A percentile compares a stretch with the other conserved stretches of the same genome.
Conservation (phyloP, 1,140 invertebrate genomes). For the Metaphire vulgaris region DNA sequence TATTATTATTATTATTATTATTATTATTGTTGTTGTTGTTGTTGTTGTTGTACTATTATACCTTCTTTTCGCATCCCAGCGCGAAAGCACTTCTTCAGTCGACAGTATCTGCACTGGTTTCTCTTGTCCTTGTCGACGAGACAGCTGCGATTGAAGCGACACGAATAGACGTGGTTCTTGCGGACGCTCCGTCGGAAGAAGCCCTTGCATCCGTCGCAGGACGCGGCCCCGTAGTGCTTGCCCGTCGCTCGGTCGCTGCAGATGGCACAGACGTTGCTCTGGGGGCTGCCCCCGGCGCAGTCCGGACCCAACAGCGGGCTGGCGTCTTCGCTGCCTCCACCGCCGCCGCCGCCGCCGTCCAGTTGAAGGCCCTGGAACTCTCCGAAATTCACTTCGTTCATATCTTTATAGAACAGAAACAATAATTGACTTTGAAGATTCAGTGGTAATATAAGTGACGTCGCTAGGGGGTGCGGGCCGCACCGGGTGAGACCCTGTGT, state of each 20-base stretch:
- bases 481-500: no score
- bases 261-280: slow-evolving; percentile 67
- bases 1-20: no score
- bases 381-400: background rate
- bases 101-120: slow-evolving; percentile 92
- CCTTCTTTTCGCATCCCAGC: slow-evolving; percentile 98
- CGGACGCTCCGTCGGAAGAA: slow-evolving; percentile 92
- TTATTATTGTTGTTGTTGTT: no score
- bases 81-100: slow-evolving; percentile 91
- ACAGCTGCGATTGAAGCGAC: slow-evolving; percentile 71
- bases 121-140: slow-evolving; percentile 84
- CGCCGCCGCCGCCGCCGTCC: background rate
- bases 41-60: no score
- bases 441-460: no score
- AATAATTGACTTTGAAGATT: no score
- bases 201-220: slow-evolving; percentile 81
- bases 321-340: background rate
- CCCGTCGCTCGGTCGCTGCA: slow-evolving; percentile 86
- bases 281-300: slow-evolving; percentile 8
- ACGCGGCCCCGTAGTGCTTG: slow-evolving; percentile 86
- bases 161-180: slow-evolving; percentile 83
- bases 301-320: background rate
- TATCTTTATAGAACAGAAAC: no score
- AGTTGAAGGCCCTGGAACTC: background rate
- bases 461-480: no score